Evolutionary conservation across 2,888 invertebrate genomes (phyloP).

Genomic region (Dendrolimus houi): DNA sequence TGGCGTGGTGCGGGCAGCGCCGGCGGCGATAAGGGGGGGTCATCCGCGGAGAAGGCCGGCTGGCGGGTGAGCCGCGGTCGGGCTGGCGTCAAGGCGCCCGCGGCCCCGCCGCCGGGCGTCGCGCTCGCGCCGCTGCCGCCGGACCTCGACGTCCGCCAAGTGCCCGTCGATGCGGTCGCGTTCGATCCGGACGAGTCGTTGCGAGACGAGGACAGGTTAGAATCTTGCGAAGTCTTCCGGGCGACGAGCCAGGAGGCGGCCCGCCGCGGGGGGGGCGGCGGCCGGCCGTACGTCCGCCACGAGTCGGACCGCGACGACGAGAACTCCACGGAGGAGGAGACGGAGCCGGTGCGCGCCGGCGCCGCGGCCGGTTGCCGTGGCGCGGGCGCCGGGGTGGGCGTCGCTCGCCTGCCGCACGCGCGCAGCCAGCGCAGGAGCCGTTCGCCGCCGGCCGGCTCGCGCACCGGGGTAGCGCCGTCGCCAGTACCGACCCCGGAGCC

Average conservation of each 20-base stretch:
- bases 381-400: slow-evolving; percentile 29
- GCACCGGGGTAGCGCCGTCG: slow-evolving; percentile 52
- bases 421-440: slow-evolving; percentile 57
- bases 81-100: slow-evolving; percentile 84
- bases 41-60: slow-evolving; percentile 87
- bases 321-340: slow-evolving; percentile 93
- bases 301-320: slow-evolving; percentile 92
- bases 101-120: slow-evolving; percentile 78
- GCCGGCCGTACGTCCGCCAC: slow-evolving; percentile 87
- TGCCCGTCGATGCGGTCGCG: slow-evolving; percentile 92
- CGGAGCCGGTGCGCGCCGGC: slow-evolving; percentile 83
- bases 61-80: slow-evolving; percentile 89
- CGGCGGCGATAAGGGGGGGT: slow-evolving; percentile 76
- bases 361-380: slow-evolving; percentile 41
- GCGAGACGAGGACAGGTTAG: slow-evolving; percentile 91
- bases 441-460: slow-evolving; percentile 36
- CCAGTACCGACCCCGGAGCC: slow-evolving; percentile 67
- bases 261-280: slow-evolving; percentile 87
- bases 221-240: slow-evolving; percentile 94
- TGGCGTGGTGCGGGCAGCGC: slow-evolving; percentile 38
- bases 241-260: slow-evolving; percentile 93
- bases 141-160: slow-evolving; percentile 91
- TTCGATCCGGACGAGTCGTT: slow-evolving; percentile 94
- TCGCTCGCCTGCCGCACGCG: slow-evolving; percentile 32
- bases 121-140: slow-evolving; percentile 85